Evolutionary conservation across 2,888 invertebrate genomes (phyloP), one percentile per base, ranked within the genome.

Genomic region (Gonocerus acuteangulatus): DNA sequence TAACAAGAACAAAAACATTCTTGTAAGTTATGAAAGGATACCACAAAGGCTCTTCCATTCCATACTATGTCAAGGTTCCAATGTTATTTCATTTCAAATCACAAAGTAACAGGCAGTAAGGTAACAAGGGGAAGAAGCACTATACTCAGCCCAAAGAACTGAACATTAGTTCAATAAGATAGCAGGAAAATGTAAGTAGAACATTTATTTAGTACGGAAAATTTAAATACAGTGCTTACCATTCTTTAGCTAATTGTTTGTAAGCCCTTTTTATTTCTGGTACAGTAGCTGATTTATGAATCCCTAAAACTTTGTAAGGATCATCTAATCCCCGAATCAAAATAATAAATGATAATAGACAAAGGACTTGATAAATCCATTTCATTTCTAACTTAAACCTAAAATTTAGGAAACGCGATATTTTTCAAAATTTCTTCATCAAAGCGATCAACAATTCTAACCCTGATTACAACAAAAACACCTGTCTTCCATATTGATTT

Each of bases 241-340:
- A 94, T 82, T 92, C 89, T 75, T 89, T 93, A 16, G 88, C 95
- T 67, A 93, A 78, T 73, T 87, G 84, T 72, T 88, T 91, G 73
- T 95, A 95, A 2, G 93, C 89, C 73, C 86, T 87, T 67, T 92
- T 82, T 68, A 95, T 91, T 70, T 95, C 93, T 67, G 84, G 82
- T 47, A 82, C 73, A n/a, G 83, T 80, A 9, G 94, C 87, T 70
- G 82, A 80, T 69, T 82, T 82, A 68, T 81, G 80, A 48, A 95
- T 79, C 6, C 90, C 91, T 63, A 95, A 79, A 71, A 88, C 85
- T 74, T 86, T 81, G 74, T 93, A 93, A 4, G 93, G 93, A 78
- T 93, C 86, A 15, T 48, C 60, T 18, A 65, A 61, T 7, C 61
- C 52, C 47, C 44, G 47, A 48, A 61, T 58, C 11, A 61, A 32